These are phyloP conservation scores for Odocoileus virginianus DNA, from an alignment of 2,113 vertebrate species.

Conservation along the genomic window DNA sequence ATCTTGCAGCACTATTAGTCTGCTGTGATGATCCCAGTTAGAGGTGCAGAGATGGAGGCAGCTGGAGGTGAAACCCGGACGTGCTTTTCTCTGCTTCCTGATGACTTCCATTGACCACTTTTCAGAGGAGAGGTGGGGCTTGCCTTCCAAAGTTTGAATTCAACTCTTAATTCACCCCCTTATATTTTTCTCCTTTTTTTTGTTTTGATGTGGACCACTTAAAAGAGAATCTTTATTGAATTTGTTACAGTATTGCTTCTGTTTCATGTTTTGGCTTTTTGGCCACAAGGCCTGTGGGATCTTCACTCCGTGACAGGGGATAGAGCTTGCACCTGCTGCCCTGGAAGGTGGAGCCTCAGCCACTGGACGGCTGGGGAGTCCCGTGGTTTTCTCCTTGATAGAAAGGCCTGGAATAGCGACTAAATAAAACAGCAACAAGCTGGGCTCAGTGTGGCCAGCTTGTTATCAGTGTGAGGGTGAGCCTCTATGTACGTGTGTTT, in stretches of 20 bases:
- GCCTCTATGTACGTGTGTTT: not conserved
- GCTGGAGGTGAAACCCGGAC: rapidly evolving
- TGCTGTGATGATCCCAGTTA: not conserved
- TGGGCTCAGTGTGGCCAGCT: not conserved
- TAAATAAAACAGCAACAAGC: not conserved
- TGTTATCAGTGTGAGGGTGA: not conserved
- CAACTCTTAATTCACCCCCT: not conserved
- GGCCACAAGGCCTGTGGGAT: not conserved
- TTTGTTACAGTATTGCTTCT: not conserved
- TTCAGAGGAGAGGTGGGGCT: not conserved
- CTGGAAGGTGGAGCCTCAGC: not conserved
- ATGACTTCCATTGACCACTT: not conserved
- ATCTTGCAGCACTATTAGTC: not conserved
- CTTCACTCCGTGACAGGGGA: not conserved
- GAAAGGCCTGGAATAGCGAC: not conserved
- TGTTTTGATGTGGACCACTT: not conserved
- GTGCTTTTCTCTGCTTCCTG: not conserved
- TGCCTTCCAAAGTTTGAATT: not conserved
- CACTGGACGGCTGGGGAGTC: not conserved
- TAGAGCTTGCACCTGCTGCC: not conserved
- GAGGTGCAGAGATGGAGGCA: not conserved
- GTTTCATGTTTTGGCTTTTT: not conserved
- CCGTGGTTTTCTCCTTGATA: not conserved
- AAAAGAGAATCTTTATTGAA: not conserved
- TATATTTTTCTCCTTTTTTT: not conserved